phyloP scores from a whole-genome alignment of 1,140 invertebrate species.

The Zaprionus gabonicus region DNA sequence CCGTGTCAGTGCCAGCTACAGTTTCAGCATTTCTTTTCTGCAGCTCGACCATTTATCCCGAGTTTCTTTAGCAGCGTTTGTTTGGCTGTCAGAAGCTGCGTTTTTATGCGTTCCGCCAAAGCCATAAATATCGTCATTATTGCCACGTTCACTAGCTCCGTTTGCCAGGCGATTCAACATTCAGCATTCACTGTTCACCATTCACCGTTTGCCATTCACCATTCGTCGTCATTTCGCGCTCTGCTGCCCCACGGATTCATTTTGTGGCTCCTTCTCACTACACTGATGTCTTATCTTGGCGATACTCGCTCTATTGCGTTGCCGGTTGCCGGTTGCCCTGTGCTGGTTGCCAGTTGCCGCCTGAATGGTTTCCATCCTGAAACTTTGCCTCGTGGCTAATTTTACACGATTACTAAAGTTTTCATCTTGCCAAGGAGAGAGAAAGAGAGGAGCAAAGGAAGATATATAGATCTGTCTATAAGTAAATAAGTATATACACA shows the following conservation, averaged over 20 bases:
- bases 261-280: background rate
- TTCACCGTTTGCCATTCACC: conserved; percentile 5
- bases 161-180: conserved; percentile 13
- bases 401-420: conserved; percentile 21
- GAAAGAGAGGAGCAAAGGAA: background rate
- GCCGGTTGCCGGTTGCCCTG: conserved; percentile 4
- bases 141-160: conserved; percentile 45
- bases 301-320: background rate
- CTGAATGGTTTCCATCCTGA: conserved; percentile 24
- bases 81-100: conserved; percentile 42
- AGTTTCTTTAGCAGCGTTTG: conserved; percentile 29
- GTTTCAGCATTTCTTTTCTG: conserved; percentile 57
- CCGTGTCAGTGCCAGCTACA: background rate
- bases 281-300: conserved; percentile 15
- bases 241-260: conserved; percentile 28
- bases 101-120: conserved; percentile 72
- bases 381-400: conserved; percentile 25
- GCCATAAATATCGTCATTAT: conserved; percentile 74
- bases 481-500: conserved; percentile 3
- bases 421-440: background rate
- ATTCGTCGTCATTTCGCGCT: conserved; percentile 53
- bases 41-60: conserved; percentile 49
- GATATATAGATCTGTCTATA: background rate
- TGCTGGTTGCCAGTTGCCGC: conserved; percentile 31
- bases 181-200: background rate